These are phyloP conservation scores for Spisula subtruncata DNA, from an alignment of 2,888 invertebrate species.

Conservation along the genomic window DNA sequence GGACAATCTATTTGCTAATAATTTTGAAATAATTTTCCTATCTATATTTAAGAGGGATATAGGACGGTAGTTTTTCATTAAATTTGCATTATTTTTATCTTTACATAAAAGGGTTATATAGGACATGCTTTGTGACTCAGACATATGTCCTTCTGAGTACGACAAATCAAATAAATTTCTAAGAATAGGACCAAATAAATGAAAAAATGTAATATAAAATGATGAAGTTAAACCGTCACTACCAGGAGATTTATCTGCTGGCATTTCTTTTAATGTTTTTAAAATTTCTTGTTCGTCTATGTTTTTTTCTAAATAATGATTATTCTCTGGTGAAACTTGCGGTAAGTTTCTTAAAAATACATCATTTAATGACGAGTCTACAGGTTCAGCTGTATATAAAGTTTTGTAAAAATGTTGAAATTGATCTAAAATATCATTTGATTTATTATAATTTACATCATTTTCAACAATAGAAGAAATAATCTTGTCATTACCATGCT, in stretches of 20 bases:
- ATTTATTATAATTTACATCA: background rate
- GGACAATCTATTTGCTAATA: constrained; percentile 62
- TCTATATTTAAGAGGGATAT: constrained; percentile 73
- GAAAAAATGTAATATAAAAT: constrained; percentile 56
- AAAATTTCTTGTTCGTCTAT: constrained; percentile 41
- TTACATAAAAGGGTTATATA: constrained; percentile 32
- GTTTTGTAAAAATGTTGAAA: constrained; percentile 46
- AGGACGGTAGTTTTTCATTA: constrained; percentile 72
- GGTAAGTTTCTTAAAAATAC: constrained; percentile 43
- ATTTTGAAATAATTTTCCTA: constrained; percentile 73
- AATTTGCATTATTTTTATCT: constrained; percentile 39
- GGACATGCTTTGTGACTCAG: constrained; percentile 54
- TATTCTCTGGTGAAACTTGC: constrained; percentile 24
- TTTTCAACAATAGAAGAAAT: constrained; percentile 26
- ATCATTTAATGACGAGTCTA: constrained; percentile 16
- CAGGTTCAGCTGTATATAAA: constrained; percentile 37
- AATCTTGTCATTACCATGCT: constrained; percentile 7
- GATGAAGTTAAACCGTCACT: constrained; percentile 46
- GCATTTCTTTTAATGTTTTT: constrained; percentile 38
- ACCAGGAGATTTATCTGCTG: constrained; percentile 55
- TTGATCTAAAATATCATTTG: constrained; percentile 37
- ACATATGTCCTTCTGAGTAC: constrained; percentile 46
- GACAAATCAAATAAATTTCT: constrained; percentile 23
- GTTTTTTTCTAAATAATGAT: constrained; percentile 2
- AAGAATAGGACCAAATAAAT: constrained; percentile 54